A percentile compares a stretch with the other conserved stretches of the same genome.
phyloP scores from a whole-genome alignment of 2,888 invertebrate species.

The Eugnorisma glareosa region DNA sequence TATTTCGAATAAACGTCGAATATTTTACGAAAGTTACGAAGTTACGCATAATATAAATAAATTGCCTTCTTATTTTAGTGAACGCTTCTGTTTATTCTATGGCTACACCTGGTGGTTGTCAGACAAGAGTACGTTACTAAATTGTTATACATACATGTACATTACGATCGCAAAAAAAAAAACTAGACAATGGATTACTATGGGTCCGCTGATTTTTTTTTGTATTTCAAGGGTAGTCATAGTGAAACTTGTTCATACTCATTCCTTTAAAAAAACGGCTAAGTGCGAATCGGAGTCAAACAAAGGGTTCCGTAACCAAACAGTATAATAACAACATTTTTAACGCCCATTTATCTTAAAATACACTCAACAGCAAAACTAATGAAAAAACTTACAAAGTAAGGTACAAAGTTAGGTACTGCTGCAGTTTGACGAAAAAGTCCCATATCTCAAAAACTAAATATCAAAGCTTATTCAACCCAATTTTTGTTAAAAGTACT shows the following conservation, averaged over 20 bases:
- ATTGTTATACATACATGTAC: background rate
- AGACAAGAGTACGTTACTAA: background rate
- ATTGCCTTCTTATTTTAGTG: slow-evolving; percentile 46
- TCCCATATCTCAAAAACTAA: too few species aligned
- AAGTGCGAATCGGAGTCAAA: background rate
- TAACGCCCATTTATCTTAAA: too few species aligned
- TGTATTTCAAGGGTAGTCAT: background rate
- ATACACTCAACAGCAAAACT: too few species aligned
- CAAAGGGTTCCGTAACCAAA: background rate
- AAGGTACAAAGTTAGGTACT: too few species aligned
- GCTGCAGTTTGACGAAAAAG: too few species aligned
- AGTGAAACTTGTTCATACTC: background rate
- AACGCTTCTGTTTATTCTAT: slow-evolving; percentile 23
- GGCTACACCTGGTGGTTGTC: slow-evolving; percentile 33
- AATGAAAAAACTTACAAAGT: too few species aligned
- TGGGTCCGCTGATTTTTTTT: background rate
- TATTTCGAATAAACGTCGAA: slow-evolving; percentile 67
- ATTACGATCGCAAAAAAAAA: background rate
- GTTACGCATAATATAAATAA: slow-evolving; percentile 63
- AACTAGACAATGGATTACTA: background rate
- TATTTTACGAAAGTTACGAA: slow-evolving; percentile 62
- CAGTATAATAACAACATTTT: background rate
- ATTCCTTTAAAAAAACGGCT: background rate
- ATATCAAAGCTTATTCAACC: too few species aligned
- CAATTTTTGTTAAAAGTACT: too few species aligned